Evolutionary conservation across 2,113 vertebrate species (phyloP), one percentile per base, ranked within the genome.

Genomic region (Xerus inauris): DNA sequence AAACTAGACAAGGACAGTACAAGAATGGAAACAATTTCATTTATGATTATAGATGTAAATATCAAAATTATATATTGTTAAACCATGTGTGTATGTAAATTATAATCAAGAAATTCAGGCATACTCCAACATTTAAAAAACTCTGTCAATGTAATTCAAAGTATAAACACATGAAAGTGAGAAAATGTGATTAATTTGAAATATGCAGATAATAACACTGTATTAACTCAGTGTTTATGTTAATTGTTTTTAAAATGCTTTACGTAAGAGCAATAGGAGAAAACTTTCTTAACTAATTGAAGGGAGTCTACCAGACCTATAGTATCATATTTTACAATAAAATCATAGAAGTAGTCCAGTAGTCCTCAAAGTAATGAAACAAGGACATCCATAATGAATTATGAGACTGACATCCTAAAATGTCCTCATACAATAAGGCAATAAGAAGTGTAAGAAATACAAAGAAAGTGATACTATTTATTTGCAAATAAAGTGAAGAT

Each of bases 361-460:
- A 82, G 30, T 84, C 35, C 38, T 47, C 65, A 84, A 75, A 75
- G 51, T 72, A 85, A 72, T 19, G 24, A 89, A 92, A 89, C 20
- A 87, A 65, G 16, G 40, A 47, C 47, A 82, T 79, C 24, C 57
- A 96, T 79, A 89, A 77, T 35, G 72, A 83, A 84, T 28, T 30
- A 80, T 69, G 30, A 20, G 59, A 86, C 4, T 10, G 6, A 83
- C 19, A 62, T 79, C 32, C 51, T 90, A 72, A 90, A 91, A 51
- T 82, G 6, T 92, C 80, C 76, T 62, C 6, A 40, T 64, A 75
- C 88, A 40, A 82, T 38, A 92, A 59, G 72, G 38, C 84, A 84
- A 71, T 88, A 91, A 40, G 49, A 92, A 93, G 62, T 65, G 65
- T 88, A 94, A 49, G 51, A 92, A 93, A 83, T 77, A 38, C 1